Evolutionary conservation across 2,797 vertebrate species (phyloP).

Genomic region (Emys orbicularis): DNA sequence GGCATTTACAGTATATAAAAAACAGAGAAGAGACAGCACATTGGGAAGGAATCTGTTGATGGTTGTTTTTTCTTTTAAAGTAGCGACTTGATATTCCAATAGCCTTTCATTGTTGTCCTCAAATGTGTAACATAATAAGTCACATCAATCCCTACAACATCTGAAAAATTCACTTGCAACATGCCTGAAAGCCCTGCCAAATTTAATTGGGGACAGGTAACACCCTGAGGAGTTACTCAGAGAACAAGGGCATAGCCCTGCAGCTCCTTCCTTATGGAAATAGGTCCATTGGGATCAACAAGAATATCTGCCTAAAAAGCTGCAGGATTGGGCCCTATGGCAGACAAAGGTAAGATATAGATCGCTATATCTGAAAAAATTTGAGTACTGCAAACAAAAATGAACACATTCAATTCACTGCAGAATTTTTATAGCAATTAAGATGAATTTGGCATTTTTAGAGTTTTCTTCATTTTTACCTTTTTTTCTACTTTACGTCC

Average conservation of each 20-base stretch:
- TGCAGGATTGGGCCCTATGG: not conserved
- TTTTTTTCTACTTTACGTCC: not conserved
- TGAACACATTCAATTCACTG: not conserved
- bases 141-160: accelerated
- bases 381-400: not conserved
- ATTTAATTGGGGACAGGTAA: not conserved
- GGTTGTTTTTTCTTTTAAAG: accelerated
- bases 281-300: not conserved
- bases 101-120: not conserved
- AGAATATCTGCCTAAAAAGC: not conserved
- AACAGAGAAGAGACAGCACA: not conserved
- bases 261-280: not conserved
- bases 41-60: not conserved
- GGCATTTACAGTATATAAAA: not conserved
- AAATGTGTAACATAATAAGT: not conserved
- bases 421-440: not conserved
- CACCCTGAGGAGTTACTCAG: not conserved
- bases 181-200: not conserved
- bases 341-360: not conserved
- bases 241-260: not conserved
- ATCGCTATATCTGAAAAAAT: not conserved
- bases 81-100: not conserved
- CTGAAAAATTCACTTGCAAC: not conserved
- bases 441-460: not conserved
- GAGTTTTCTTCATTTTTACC: not conserved